These are phyloP conservation scores for Callinectes sapidus DNA, from an alignment of 2,888 invertebrate species.

Conservation along the genomic window DNA sequence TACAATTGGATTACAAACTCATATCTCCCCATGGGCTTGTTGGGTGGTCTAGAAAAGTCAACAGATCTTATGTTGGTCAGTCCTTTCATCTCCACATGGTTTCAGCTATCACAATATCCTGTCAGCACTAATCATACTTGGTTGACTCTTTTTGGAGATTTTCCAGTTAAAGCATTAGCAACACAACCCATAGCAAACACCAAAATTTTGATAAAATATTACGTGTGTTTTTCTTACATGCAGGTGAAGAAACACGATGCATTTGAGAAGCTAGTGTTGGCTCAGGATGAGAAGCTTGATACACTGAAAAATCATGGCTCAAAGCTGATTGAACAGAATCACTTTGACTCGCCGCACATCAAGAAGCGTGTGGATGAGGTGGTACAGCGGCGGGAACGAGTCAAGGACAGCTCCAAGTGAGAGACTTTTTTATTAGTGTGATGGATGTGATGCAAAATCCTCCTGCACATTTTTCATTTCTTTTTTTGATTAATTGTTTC, in stretches of 20 bases:
- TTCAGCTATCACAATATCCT: no score
- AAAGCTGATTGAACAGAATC: constrained; percentile 90
- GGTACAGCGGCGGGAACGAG: constrained; percentile 81
- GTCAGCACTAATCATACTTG: no score
- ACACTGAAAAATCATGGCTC: constrained; percentile 89
- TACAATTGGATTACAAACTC: no score
- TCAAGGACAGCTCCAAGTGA: constrained; percentile 78
- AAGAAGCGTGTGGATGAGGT: constrained; percentile 86
- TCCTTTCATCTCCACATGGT: no score
- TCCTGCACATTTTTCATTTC: neutral
- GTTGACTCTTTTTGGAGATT: no score
- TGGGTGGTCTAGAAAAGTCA: no score
- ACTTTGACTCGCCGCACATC: constrained; percentile 89
- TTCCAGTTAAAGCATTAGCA: no score
- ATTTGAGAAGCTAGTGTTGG: constrained; percentile 91
- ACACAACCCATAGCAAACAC: no score
- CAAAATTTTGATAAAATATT: neutral
- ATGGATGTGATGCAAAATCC: neutral
- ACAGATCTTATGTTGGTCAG: no score
- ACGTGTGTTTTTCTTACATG: neutral
- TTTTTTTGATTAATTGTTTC: neutral
- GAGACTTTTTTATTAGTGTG: neutral
- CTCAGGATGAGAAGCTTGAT: constrained; percentile 91
- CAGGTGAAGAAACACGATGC: constrained; percentile 92
- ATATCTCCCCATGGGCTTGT: no score